Conservation (phyloP, 2,888 invertebrate genomes). For the Pecten maximus region DNA sequence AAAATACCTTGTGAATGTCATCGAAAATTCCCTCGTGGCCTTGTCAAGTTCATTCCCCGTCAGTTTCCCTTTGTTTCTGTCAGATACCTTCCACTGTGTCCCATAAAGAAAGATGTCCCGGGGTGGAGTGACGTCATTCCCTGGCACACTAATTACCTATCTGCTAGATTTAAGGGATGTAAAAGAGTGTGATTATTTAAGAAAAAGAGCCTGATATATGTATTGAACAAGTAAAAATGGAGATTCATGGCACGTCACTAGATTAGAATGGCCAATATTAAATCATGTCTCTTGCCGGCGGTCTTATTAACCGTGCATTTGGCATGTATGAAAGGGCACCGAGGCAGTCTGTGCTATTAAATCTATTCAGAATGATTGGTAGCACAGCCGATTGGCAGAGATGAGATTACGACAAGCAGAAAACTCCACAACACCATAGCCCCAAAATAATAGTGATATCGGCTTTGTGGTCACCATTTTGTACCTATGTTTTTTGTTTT, state of each 20-base stretch:
- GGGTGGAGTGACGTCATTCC: not conserved
- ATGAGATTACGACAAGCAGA: too few relatives aligned
- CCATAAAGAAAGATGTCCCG: not conserved
- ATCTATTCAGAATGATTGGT: too few relatives aligned
- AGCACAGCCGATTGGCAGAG: too few relatives aligned
- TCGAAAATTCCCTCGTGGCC: not conserved
- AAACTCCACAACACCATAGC: too few relatives aligned
- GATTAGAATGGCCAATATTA: not conserved
- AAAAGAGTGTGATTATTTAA: not conserved
- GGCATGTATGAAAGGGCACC: not conserved
- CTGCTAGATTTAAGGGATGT: not conserved
- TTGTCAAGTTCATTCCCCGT: not conserved
- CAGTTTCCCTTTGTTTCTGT: not conserved
- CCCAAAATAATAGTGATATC: too few relatives aligned
- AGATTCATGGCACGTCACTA: not conserved
- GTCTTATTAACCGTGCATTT: not conserved
- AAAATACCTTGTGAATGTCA: too few relatives aligned
- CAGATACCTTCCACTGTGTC: not conserved
- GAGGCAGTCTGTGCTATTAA: not conserved
- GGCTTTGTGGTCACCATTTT: too few relatives aligned
- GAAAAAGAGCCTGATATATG: not conserved
- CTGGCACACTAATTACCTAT: not conserved
- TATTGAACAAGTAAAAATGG: not conserved
- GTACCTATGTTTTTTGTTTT: too few relatives aligned
- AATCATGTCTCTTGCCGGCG: not conserved